Percentiles rank a stretch among this genome's conserved stretches.
These are phyloP conservation scores for Drosophila percnosoma DNA, from an alignment of 2,888 invertebrate genomes.

Conservation along the genomic window DNA sequence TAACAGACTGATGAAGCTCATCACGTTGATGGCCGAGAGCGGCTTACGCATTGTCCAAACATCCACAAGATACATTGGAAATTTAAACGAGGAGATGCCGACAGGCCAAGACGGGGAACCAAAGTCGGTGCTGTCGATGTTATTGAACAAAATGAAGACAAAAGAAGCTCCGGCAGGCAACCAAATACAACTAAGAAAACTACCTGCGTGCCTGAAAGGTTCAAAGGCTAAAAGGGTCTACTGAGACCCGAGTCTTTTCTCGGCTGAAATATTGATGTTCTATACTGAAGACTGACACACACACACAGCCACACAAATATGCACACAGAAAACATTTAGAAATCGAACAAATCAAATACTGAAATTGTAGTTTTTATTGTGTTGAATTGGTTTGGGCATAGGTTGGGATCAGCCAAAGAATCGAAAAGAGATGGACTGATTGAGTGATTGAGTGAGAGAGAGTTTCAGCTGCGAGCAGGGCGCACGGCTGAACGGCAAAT, in stretches of 20 bases:
- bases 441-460: background rate
- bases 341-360: constrained; percentile 67
- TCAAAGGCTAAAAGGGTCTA: constrained; percentile 78
- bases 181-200: constrained; percentile 30
- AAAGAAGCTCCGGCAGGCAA: constrained; percentile 49
- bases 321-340: constrained; percentile 35
- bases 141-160: constrained; percentile 52
- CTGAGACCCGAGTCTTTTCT: constrained; percentile 14
- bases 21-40: constrained; percentile 38
- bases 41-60: constrained; percentile 73
- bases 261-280: constrained; percentile 58
- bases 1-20: constrained; percentile 51
- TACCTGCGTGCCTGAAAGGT: constrained; percentile 70
- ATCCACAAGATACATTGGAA: constrained; percentile 65
- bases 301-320: constrained; percentile 14
- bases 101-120: background rate
- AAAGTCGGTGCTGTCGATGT: constrained; percentile 10
- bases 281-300: constrained; percentile 23
- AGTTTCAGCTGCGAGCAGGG: constrained; percentile 5
- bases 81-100: constrained; percentile 56
- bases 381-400: constrained; percentile 25
- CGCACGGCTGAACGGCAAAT: constrained; percentile 53
- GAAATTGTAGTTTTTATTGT: constrained; percentile 53
- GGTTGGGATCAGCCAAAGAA: constrained; percentile 26
- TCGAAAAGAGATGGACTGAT: constrained; percentile 4